Percentiles rank a stretch among this genome's conserved stretches.
phyloP scores from a whole-genome alignment of 2,797 vertebrate genomes.

The Staurois parvus region DNA sequence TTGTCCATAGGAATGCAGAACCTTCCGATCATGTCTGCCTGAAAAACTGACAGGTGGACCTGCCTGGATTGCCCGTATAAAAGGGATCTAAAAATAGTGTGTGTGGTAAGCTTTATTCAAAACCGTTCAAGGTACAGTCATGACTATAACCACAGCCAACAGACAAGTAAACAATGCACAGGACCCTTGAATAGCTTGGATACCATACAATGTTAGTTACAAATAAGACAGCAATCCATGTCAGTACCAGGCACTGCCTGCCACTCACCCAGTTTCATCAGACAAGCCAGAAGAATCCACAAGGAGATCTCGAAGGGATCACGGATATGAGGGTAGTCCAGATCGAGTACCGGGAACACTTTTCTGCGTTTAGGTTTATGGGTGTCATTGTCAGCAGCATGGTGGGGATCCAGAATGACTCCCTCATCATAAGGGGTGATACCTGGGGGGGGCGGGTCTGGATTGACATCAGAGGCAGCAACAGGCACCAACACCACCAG shows the following conservation, averaged over 20 bases:
- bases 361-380: constrained; percentile 71
- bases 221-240: neutral
- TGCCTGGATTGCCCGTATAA: too few relatives aligned
- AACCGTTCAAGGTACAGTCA: too few relatives aligned
- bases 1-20: too few relatives aligned
- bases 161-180: too few relatives aligned
- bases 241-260: neutral
- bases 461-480: neutral
- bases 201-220: too few relatives aligned
- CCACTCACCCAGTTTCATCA: constrained; percentile 94
- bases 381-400: neutral
- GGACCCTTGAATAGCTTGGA: too few relatives aligned
- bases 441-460: neutral
- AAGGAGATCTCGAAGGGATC: constrained; percentile 87
- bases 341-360: constrained; percentile 85
- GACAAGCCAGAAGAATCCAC: constrained; percentile 93
- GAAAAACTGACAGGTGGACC: too few relatives aligned
- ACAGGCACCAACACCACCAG: neutral
- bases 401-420: neutral
- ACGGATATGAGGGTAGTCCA: constrained; percentile 81
- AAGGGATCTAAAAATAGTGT: too few relatives aligned
- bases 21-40: too few relatives aligned
- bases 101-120: too few relatives aligned
- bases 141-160: too few relatives aligned
- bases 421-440: neutral